A percentile compares a stretch with the other conserved stretches of the same genome.
phyloP scores from a whole-genome alignment of 2,797 vertebrate genomes.

The Melanotaenia trifasciata region DNA sequence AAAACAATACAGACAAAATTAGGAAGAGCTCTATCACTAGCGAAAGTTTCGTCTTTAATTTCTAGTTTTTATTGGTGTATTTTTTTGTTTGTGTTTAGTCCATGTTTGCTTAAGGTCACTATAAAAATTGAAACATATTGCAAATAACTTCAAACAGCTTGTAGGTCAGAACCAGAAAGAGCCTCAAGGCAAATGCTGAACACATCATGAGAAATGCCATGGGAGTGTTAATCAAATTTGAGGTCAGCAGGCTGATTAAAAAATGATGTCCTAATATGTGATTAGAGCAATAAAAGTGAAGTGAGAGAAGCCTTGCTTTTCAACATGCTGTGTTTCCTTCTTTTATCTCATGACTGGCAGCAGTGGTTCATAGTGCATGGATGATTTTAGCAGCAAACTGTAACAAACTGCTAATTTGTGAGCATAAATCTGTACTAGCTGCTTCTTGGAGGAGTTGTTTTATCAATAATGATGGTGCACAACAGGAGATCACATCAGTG shows the following conservation, averaged over 20 bases:
- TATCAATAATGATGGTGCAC: too few relatives aligned
- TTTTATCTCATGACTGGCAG: background rate
- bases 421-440: too few relatives aligned
- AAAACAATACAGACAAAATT: background rate
- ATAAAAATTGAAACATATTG: background rate
- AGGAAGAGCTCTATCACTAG: background rate
- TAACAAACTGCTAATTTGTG: too few relatives aligned
- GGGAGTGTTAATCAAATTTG: conserved; percentile 24
- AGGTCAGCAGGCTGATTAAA: conserved; percentile 5
- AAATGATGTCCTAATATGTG: conserved; percentile 15
- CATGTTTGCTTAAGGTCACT: background rate
- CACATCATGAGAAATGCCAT: conserved; percentile 17
- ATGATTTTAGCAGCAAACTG: too few relatives aligned
- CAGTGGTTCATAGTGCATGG: conserved; percentile 16
- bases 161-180: conserved; percentile 40
- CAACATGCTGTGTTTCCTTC: background rate
- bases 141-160: background rate
- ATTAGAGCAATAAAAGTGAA: conserved; percentile 5
- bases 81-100: background rate
- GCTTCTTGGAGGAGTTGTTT: too few relatives aligned
- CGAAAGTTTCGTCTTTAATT: background rate
- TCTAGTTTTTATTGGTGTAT: too few relatives aligned
- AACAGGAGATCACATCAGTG: background rate
- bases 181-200: conserved; percentile 2
- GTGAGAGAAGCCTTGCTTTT: background rate